Percentiles rank a stretch among this genome's conserved stretches.
phyloP scores from a whole-genome alignment of 2,888 invertebrate genomes.

The Trichopoda pennipes region DNA sequence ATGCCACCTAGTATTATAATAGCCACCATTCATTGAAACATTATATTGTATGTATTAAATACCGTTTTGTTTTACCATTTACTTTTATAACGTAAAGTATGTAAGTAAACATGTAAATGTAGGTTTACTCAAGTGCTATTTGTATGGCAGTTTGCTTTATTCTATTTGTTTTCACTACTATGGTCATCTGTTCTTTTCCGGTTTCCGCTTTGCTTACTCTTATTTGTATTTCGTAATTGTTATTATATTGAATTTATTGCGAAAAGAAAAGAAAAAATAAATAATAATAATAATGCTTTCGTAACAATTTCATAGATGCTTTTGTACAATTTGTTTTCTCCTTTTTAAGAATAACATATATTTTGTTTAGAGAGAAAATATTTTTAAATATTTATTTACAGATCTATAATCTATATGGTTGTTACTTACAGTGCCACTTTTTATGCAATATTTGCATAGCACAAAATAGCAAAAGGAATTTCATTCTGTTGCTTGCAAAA shows the following conservation, averaged over 20 bases:
- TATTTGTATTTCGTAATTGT: constrained; percentile 67
- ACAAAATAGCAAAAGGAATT: too few species aligned
- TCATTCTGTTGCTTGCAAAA: too few species aligned
- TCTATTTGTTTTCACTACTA: constrained; percentile 53
- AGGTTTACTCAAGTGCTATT: constrained; percentile 44
- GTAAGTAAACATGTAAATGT: constrained; percentile 16
- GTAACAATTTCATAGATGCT: constrained; percentile 34
- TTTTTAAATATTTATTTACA: constrained; percentile 31
- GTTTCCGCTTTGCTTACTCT: constrained; percentile 65
- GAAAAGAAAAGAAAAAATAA: too few species aligned
- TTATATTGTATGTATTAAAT: constrained; percentile 42
- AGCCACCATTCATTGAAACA: constrained; percentile 63
- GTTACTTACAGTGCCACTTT: too few species aligned
- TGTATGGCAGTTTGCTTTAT: constrained; percentile 49
- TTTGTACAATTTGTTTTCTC: constrained; percentile 5
- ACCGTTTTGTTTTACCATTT: constrained; percentile 18
- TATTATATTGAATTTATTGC: constrained; percentile 63
- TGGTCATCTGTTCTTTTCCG: constrained; percentile 72
- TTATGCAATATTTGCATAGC: too few species aligned
- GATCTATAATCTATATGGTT: not conserved
- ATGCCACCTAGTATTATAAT: constrained; percentile 57
- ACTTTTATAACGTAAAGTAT: constrained; percentile 6
- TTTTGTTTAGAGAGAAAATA: constrained; percentile 41
- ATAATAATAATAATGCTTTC: constrained; percentile 32
- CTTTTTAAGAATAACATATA: not conserved